Conservation (phyloP, 1,140 invertebrate species). For the Leptestheria dahalacensis region DNA sequence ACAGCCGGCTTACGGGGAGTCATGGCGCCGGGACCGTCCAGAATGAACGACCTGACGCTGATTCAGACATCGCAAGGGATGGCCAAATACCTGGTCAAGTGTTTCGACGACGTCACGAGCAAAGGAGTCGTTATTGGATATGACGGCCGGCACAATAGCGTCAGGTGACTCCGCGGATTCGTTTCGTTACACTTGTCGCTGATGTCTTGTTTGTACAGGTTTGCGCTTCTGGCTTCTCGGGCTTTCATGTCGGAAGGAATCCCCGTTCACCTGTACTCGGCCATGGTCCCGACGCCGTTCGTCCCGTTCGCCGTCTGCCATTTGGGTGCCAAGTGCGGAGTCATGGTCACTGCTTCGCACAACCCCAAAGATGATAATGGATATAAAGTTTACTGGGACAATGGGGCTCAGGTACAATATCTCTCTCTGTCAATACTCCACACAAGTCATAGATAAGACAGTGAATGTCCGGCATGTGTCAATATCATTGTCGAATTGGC, state of each 20-base stretch:
- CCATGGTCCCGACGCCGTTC: slow-evolving; percentile 80
- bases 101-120: slow-evolving; percentile 30
- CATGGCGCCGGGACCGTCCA: slow-evolving; percentile 83
- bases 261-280: slow-evolving; percentile 66
- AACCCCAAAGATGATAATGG: slow-evolving; percentile 99
- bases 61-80: slow-evolving; percentile 92
- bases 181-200: background rate
- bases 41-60: slow-evolving; percentile 95
- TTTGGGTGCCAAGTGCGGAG: slow-evolving; percentile 55
- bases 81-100: slow-evolving; percentile 52
- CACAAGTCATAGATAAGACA: too few relatives aligned
- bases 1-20: slow-evolving; percentile 77
- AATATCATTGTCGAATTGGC: too few relatives aligned
- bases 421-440: too few relatives aligned
- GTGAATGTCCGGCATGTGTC: too few relatives aligned
- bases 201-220: slow-evolving; percentile 39
- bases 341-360: slow-evolving; percentile 97
- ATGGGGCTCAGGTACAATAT: slow-evolving; percentile 62
- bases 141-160: slow-evolving; percentile 88
- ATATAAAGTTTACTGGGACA: slow-evolving; percentile 94
- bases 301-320: slow-evolving; percentile 65
- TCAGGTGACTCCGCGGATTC: slow-evolving; percentile 40
- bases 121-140: slow-evolving; percentile 80
- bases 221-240: slow-evolving; percentile 73
- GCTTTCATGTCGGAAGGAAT: slow-evolving; percentile 65